Evolutionary conservation across 2,797 vertebrate species (phyloP).

Genomic region (Calcarius lapponicus): DNA sequence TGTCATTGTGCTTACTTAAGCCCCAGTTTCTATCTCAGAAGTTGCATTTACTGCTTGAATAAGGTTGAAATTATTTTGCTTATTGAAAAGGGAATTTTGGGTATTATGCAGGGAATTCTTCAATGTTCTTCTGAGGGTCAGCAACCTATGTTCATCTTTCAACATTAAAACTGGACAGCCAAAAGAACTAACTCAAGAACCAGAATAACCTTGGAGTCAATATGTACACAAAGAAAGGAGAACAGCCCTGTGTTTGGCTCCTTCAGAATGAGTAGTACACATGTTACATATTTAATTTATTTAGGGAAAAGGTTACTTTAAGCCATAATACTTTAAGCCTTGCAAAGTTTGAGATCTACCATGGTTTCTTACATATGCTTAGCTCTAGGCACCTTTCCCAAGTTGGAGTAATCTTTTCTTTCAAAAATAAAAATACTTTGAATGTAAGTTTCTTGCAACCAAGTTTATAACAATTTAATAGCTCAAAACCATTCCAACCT

Average conservation of each 20-base stretch:
- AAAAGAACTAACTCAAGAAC: not conserved
- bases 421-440: not conserved
- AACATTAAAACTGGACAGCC: not conserved
- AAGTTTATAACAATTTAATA: not conserved
- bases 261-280: not conserved
- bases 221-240: not conserved
- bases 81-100: not conserved
- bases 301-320: not conserved
- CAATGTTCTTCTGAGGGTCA: not conserved
- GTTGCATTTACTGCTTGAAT: not conserved
- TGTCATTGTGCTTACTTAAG: not conserved
- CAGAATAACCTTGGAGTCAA: not conserved
- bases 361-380: not conserved
- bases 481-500: not conserved
- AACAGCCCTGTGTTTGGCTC: not conserved
- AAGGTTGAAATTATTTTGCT: not conserved
- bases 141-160: not conserved
- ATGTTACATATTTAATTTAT: not conserved
- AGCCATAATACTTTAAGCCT: not conserved
- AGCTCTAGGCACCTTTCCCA: not conserved
- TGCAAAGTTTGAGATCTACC: not conserved
- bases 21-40: not conserved
- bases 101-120: not conserved
- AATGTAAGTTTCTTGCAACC: not conserved
- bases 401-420: not conserved